Evolutionary conservation across 2,113 vertebrate genomes (phyloP).

Genomic region (Octodon degus): DNA sequence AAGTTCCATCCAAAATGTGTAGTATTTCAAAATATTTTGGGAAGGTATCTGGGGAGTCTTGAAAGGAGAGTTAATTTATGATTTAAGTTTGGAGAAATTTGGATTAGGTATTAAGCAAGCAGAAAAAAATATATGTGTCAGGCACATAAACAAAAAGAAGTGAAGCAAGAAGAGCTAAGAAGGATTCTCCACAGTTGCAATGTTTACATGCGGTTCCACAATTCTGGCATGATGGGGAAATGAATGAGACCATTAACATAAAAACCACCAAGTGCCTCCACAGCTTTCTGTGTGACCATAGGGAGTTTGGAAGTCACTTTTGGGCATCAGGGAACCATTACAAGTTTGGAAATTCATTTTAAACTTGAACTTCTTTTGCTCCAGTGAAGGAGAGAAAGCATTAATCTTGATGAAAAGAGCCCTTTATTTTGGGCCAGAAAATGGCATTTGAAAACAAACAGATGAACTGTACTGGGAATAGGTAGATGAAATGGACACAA

Average conservation of each 20-base stretch:
- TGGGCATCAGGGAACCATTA: slow-evolving; percentile 35
- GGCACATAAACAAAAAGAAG: neutral
- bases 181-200: neutral
- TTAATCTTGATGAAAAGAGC: slow-evolving; percentile 11
- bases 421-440: neutral
- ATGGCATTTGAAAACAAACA: neutral
- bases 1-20: neutral
- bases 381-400: neutral
- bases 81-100: slow-evolving; percentile 31
- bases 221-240: neutral
- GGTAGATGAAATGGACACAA: neutral
- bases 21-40: neutral
- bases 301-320: slow-evolving; percentile 37
- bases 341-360: slow-evolving; percentile 60
- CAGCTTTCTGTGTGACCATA: neutral
- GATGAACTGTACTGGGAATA: neutral
- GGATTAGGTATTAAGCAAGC: neutral
- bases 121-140: neutral
- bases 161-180: neutral
- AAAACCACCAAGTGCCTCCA: neutral
- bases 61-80: neutral
- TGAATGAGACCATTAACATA: slow-evolving; percentile 10
- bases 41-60: neutral
- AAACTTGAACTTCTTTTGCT: slow-evolving; percentile 6
- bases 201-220: neutral